Base-by-base conservation (phyloP, 2,113 vertebrate species). In the Abramis brama region DNA sequence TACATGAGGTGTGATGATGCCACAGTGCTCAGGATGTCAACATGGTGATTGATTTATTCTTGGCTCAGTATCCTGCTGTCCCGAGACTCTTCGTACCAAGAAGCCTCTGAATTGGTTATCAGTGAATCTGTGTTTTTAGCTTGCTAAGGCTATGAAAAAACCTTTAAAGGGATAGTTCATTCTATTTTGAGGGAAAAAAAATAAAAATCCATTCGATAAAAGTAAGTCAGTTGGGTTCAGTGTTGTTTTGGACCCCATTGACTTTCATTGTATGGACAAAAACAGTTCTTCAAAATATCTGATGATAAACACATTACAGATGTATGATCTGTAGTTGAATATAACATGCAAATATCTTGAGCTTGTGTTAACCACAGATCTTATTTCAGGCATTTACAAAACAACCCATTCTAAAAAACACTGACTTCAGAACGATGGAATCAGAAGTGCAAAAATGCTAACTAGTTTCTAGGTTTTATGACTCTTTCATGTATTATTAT, bases 71-170 rank as follows among this genome's bases (percentile, higher is more conserved):
- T 77, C 25, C 66, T 25, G 70, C 64, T 62, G 7, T 70, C 81
- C 45, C 6, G 6, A 78, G 82, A 75, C 84, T 86, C 71, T 74
- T 82, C 52, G 75, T 87, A 83, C 77, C 68, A 73, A 17, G 25
- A 78, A 75, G 76, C 59, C 33, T 68, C 70, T 43, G 60, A 39
- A 73, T 25, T 77, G 47, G 30, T 77, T 55, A 33, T 50, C 27
- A 57, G 17, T 80, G 55, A 83, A 80, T 81, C 21, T 71, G 19
- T 39, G 66, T 11, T 71, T 70, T 71, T 71, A 71, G 59, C 59
- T 25, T 25, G 59, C 55, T 57, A 57, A 23, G 19, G 55, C 6
- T 8, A 7, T 57, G 19, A 57, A 39, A 19, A 11, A 39, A 12
- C 36, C 21, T 43, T 43, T 43, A 71, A 43, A 71, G 36, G 36